A percentile compares a stretch with the other conserved stretches of the same genome.
Conservation (phyloP, 30 jellyfish, hydroid and myxozoan genomes). For the Aurelia aurita complex sp. Pacific region DNA sequence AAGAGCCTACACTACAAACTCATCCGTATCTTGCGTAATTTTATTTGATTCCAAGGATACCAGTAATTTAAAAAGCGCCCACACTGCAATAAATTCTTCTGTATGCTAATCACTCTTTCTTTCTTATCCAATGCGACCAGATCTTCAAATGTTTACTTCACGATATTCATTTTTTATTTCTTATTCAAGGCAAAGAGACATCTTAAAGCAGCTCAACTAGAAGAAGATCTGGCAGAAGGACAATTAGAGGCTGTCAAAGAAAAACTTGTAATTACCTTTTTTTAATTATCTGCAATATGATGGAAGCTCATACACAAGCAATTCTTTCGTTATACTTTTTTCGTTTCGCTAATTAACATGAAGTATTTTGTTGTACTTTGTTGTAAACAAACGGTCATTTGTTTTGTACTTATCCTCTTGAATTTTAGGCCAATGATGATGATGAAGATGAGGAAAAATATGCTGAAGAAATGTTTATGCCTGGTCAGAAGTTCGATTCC, state of each 20-base stretch:
- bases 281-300: too few species aligned
- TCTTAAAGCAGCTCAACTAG: constrained; percentile 91
- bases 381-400: not conserved
- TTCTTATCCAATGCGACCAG: too few species aligned
- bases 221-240: constrained; percentile 93
- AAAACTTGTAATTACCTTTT: constrained; percentile 41
- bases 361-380: not conserved
- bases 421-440: constrained; percentile 64
- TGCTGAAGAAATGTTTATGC: constrained; percentile 95
- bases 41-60: too few species aligned
- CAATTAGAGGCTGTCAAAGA: constrained; percentile 71
- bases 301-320: too few species aligned
- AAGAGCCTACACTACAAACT: too few species aligned
- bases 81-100: too few species aligned
- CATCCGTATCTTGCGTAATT: too few species aligned
- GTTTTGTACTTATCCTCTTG: not conserved
- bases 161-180: not conserved
- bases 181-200: constrained; percentile 87
- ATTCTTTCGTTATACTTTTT: too few species aligned
- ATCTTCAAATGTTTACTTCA: too few species aligned
- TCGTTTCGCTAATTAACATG: too few species aligned
- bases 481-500: constrained; percentile 97
- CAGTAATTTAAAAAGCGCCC: too few species aligned
- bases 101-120: too few species aligned
- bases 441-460: constrained; percentile 98